Conservation (phyloP, 1,140 invertebrate genomes). For the Pseudomyrmex dendroicus region DNA sequence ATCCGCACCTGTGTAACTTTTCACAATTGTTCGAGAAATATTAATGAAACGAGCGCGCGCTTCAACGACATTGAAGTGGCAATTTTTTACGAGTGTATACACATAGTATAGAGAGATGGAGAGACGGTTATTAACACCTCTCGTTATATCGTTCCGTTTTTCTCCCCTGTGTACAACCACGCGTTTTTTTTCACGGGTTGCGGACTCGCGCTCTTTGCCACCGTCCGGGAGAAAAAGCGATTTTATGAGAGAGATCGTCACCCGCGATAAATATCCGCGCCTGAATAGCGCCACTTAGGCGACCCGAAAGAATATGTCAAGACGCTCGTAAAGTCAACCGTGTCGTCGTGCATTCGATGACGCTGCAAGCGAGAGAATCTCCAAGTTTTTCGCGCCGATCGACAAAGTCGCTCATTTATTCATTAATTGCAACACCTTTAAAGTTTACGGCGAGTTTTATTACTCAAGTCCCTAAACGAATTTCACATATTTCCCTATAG, state of each 20-base stretch:
- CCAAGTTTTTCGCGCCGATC: neutral
- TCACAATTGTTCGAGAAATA: conserved; percentile 28
- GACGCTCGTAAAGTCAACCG: neutral
- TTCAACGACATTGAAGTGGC: conserved; percentile 33
- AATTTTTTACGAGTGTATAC: conserved; percentile 53
- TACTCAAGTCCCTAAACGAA: no score
- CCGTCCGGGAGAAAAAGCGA: conserved; percentile 6
- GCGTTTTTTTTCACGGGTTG: conserved; percentile 20
- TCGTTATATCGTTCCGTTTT: conserved; percentile 43
- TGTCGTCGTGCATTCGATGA: conserved; percentile 1
- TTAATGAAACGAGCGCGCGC: conserved; percentile 21
- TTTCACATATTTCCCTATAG: no score
- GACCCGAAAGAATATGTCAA: conserved; percentile 13
- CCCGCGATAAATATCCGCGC: conserved; percentile 20
- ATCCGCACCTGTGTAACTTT: conserved; percentile 2
- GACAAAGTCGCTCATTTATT: no score
- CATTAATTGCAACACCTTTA: no score
- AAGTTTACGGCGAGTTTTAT: no score
- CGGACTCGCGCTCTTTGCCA: neutral
- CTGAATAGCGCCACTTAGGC: conserved; percentile 6
- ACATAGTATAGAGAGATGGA: no score
- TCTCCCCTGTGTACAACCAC: neutral
- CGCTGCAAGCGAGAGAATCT: neutral
- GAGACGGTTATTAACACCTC: conserved; percentile 54
- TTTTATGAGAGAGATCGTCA: conserved; percentile 23